These are phyloP conservation scores for Poeciliopsis presidionis DNA, from an alignment of 2,797 vertebrate species.

Conservation along the genomic window DNA sequence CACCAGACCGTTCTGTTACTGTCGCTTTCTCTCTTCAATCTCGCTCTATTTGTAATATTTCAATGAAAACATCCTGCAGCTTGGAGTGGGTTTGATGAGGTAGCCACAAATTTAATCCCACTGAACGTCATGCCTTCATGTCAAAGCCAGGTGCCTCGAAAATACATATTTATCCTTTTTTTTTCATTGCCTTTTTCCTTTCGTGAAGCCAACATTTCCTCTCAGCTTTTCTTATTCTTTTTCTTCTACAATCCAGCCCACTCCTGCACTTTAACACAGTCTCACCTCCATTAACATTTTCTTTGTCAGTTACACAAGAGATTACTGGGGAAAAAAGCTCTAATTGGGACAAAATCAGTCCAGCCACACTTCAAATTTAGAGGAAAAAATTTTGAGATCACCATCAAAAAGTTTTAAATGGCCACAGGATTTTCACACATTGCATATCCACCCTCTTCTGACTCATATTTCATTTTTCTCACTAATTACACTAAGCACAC, in stretches of 20 bases:
- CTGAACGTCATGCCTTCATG: conserved; percentile 2
- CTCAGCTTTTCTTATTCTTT: neutral
- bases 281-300: neutral
- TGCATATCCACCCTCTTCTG: neutral
- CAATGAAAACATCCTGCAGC: conserved; percentile 26
- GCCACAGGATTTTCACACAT: neutral
- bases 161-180: neutral
- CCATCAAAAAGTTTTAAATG: neutral
- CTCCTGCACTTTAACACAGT: neutral
- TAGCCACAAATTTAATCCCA: conserved; percentile 15
- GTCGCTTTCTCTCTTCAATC: neutral
- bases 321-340: neutral
- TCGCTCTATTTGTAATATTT: neutral
- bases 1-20: neutral
- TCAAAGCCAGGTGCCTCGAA: conserved; percentile 39
- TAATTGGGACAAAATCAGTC: neutral
- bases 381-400: neutral
- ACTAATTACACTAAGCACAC: conserved; percentile 7
- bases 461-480: neutral
- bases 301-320: neutral
- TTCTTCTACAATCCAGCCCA: neutral
- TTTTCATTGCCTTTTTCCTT: conserved; percentile 18
- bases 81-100: conserved; percentile 21
- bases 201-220: neutral
- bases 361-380: neutral